phyloP scores from a whole-genome alignment of 1,140 invertebrate genomes.

The Meteorus sp. region DNA sequence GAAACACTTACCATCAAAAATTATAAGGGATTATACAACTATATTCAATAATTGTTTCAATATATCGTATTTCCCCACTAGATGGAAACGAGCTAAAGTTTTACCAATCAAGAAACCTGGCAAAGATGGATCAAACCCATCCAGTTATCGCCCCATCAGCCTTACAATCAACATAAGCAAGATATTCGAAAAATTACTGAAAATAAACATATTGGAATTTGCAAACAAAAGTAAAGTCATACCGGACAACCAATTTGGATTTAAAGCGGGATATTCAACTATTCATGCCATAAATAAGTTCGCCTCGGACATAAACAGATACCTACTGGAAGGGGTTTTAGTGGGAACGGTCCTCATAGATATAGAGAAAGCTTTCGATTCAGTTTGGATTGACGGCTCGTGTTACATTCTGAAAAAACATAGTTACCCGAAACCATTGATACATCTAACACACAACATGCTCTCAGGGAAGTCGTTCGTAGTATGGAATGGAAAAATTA shows the following conservation, averaged over 20 bases:
- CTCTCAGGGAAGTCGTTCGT: background rate
- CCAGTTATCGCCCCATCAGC: constrained; percentile 6
- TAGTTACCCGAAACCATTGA: background rate
- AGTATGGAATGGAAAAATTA: background rate
- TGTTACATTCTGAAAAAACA: background rate
- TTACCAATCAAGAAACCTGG: constrained; percentile 7
- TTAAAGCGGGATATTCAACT: background rate
- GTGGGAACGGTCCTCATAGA: constrained; percentile 9
- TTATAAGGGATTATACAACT: constrained; percentile 9
- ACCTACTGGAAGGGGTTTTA: constrained; percentile 1
- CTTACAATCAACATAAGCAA: constrained; percentile 7
- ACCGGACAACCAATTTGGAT: constrained; percentile 15
- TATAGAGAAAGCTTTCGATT: constrained; percentile 10
- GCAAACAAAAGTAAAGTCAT: background rate
- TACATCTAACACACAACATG: background rate
- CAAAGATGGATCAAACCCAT: background rate
- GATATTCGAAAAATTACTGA: constrained; percentile 6
- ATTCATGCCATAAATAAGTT: constrained; percentile 6
- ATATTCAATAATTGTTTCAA: constrained; percentile 21
- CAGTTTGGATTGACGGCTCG: constrained; percentile 10
- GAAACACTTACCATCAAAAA: constrained; percentile 5
- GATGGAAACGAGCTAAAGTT: constrained; percentile 22
- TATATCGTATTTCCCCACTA: background rate
- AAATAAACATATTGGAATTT: background rate
- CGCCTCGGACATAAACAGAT: constrained; percentile 1